Evolutionary conservation across 2,888 invertebrate species (phyloP), one percentile per base, ranked within the genome.

Genomic region (Lobophora halterata): DNA sequence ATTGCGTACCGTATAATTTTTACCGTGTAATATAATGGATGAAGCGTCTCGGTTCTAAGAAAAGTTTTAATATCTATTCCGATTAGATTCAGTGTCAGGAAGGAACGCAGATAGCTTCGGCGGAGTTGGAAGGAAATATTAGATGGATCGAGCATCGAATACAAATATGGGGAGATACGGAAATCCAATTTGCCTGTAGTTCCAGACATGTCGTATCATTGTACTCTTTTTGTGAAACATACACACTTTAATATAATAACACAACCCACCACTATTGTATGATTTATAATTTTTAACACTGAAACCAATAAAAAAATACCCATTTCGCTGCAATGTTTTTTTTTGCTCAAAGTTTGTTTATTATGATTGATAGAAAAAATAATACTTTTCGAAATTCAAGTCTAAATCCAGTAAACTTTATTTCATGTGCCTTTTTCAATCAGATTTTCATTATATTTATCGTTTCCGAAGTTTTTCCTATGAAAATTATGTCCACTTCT

Each of bases 21-120:
- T 55, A 64, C 42, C 42, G 36, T 41, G 37, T 46, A 40, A 45
- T 67, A 65, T 69, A 59, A 61, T 59, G 54, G 62, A 66, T 69
- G 60, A 62, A 70, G 65, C 60, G 71, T 71, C 67, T 66, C 65
- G 58, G 71, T 69, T 73, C 76, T 75, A 79, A 78, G 79, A 71
- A 79, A 79, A 83, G 78, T 87, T 88, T 87, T 88, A 88, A 87
- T 88, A 88, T 88, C 83, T 82, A 85, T 87, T 85, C 87, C 83
- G 86, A 88, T 88, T 86, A 82, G 87, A 86, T 87, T 83, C 85
- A 82, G 85, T 85, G 85, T 81, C 82, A 87, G 83, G 80, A 79
- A 83, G 75, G 81, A 81, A 82, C 80, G 80, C 70, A 79, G 82
- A 81, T 83, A 83, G 78, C 79, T 75, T 68, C 65, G 74, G 72